Evolutionary conservation across 2,888 invertebrate genomes (phyloP), one percentile per base, ranked within the genome.

Genomic region (Ceramica pisi): DNA sequence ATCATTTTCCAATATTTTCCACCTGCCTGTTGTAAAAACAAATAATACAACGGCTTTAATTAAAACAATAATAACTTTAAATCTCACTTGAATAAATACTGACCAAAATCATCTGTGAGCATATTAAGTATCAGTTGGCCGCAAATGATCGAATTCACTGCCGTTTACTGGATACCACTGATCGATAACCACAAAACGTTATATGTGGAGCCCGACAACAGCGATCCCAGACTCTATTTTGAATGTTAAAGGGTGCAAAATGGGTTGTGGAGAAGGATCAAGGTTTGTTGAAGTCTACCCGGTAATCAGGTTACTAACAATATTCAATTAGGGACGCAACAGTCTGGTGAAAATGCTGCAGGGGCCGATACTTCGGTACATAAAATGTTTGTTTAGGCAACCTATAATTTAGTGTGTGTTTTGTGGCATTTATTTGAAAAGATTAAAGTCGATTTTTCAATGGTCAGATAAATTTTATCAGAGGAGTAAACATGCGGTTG

Each of bases 241-340:
- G 0, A 8, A 10, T 1, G 1, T 0, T 1, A 56, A 81, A 89
- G 68, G 71, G 82, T 79, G 68, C 53, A 72, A 79, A 74, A 71
- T 84, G 35, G 67, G n/a, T 63, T 80, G 59, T 16, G 31, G 4
- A 31, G 31, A 31, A 31, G 3, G 31, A 35, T 38, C 16, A 16
- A 56, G 67, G 60, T 70, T 70, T 48, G 68, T 67, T 26, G 62
- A 41, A 59, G 78, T 60, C 55, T 53, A 31, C 62, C 66, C 77
- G 46, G 75, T 85, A 88, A 88, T 87, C 78, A 82, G 85, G 86
- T 87, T 87, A 86, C 78, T 84, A 83, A 87, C 87, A 86, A 82
- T 87, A 87, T 89, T 88, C 81, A 89, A 89, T 89, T 89, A 89
- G 82, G 68, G 67, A 82, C 75, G 88, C 86, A 86, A 85, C 83